Evolutionary conservation across 2,888 invertebrate species (phyloP), one percentile per base, ranked within the genome.

Genomic region (Pollenia griseotomentosa): DNA sequence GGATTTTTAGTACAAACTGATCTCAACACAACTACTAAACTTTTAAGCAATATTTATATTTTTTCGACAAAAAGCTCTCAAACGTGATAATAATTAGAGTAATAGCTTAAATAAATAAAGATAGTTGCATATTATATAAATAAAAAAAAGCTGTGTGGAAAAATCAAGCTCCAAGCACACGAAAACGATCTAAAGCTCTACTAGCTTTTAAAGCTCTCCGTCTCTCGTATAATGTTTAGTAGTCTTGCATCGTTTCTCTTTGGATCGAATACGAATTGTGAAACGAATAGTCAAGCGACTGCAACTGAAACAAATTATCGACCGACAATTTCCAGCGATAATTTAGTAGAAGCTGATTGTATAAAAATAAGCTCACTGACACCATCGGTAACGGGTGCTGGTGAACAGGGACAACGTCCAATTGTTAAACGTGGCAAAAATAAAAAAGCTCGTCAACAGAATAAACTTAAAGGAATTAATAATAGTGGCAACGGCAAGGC

Each of bases 231-330:
- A 93, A 95, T 95, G 95, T 94, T 95, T 93, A 95, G 94, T 93
- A 94, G 94, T 92, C 94, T 95, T 92, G 95, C 95, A 91, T 94
- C 94, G 92, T 95, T 94, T 93, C 91, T 94, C 90, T 93, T 94
- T 92, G 94, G 94, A 91, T 93, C 93, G 90, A 91, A 90, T 89
- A 92, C 92, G 89, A 88, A 89, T 87, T 88, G 89, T 70, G 83
- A 77, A 70, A 77, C 88, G 89, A 90, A 89, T 89, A 89, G 89
- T 85, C 89, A 89, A 78, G 88, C 83, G 61, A 88, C 87, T 88
- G 68, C 88, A 73, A 79, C 73, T 80, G 57, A 74, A 40, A 68
- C 65, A 55, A 42, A 33, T 23, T 42, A 65, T 71, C 2, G 57
- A 68, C 42, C 42, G 88, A 88, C 68, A 88, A 78, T 73, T 79